A percentile compares a stretch with the other conserved stretches of the same genome.
These are phyloP conservation scores for Caenorhabditis inopinata DNA, from an alignment of 1,140 invertebrate genomes.

Conservation along the genomic window DNA sequence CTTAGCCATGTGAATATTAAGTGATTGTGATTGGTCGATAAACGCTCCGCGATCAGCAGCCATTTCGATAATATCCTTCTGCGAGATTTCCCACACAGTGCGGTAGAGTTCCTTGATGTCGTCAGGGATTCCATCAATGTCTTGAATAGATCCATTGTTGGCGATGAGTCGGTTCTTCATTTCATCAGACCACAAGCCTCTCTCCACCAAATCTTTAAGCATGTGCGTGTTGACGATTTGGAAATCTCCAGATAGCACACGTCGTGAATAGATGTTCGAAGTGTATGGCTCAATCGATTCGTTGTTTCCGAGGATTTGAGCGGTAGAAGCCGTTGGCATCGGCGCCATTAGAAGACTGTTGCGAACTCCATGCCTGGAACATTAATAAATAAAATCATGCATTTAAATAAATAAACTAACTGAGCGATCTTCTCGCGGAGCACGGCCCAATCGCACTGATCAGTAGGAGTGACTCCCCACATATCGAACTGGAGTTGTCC, in stretches of 20 bases:
- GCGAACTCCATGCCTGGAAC: constrained; percentile 76
- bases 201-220: constrained; percentile 85
- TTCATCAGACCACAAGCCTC: constrained; percentile 87
- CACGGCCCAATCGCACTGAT: constrained; percentile 83
- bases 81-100: constrained; percentile 97
- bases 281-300: constrained; percentile 98
- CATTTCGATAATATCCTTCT: constrained; percentile 92
- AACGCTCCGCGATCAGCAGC: constrained; percentile 94
- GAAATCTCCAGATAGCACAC: constrained; percentile 80
- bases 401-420: not conserved
- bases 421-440: constrained; percentile 80
- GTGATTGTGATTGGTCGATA: constrained; percentile 96
- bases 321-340: constrained; percentile 98
- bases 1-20: constrained; percentile 93
- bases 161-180: constrained; percentile 93
- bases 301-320: constrained; percentile 98
- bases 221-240: constrained; percentile 95
- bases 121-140: constrained; percentile 82
- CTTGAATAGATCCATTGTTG: constrained; percentile 88
- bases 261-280: constrained; percentile 89
- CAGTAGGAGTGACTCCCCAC: constrained; percentile 85
- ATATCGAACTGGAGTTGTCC: constrained; percentile 97
- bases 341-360: constrained; percentile 93
- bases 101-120: constrained; percentile 89
- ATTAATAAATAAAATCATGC: not conserved